Evolutionary conservation across 2,113 vertebrate species (phyloP).

Genomic region (Corydoras sp.): DNA sequence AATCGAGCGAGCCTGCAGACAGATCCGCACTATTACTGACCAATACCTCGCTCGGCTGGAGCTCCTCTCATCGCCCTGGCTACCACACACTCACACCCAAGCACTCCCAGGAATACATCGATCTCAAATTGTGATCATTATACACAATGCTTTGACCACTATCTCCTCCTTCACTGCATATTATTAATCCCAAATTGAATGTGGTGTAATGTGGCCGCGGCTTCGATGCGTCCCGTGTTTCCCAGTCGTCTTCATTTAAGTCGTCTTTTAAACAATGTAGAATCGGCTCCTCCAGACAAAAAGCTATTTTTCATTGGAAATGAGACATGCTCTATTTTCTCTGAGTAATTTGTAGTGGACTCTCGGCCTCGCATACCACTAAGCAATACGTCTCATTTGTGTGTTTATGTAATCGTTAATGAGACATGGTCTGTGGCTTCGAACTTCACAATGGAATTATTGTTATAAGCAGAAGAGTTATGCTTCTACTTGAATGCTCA

Average conservation of each 20-base stretch:
- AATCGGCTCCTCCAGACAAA: neutral
- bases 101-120: slow-evolving; percentile 6
- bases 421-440: slow-evolving; percentile 6
- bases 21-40: slow-evolving; percentile 36
- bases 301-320: slow-evolving; percentile 16
- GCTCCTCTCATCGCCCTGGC: slow-evolving; percentile 25
- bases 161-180: slow-evolving; percentile 3
- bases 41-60: slow-evolving; percentile 37
- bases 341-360: neutral
- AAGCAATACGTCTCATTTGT: neutral
- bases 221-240: slow-evolving; percentile 4
- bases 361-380: neutral
- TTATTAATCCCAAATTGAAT: slow-evolving; percentile 3
- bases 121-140: slow-evolving; percentile 1
- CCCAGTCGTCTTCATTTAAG: neutral
- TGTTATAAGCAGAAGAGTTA: no score
- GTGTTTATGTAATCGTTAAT: slow-evolving; percentile 11
- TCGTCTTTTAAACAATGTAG: slow-evolving; percentile 22
- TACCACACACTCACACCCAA: slow-evolving; percentile 16
- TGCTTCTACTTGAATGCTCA: no score
- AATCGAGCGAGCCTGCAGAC: slow-evolving; percentile 35
- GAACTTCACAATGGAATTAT: neutral
- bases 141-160: neutral
- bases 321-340: slow-evolving; percentile 25
- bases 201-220: neutral